Evolutionary conservation across 1,140 invertebrate species (phyloP).

Genomic region (Euglossa dilemma): DNA sequence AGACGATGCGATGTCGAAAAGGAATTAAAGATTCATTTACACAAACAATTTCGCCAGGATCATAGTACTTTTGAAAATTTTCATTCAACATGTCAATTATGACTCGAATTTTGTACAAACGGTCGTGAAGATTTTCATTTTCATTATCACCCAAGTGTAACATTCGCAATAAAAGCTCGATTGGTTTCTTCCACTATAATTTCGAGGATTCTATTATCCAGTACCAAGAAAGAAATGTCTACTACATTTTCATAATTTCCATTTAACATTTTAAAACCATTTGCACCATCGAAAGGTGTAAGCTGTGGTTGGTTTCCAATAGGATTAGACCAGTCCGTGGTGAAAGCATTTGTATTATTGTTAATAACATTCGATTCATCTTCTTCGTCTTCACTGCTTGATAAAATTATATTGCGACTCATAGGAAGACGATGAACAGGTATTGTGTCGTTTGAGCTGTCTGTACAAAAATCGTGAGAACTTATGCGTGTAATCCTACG

Average conservation of each 20-base stretch:
- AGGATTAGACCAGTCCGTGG: constrained; percentile 15
- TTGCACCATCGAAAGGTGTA: constrained; percentile 16
- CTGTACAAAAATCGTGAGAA: constrained; percentile 30
- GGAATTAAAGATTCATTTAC: no score
- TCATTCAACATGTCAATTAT: not conserved
- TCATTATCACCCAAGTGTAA: not conserved
- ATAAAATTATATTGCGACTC: constrained; percentile 22
- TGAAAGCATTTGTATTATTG: constrained; percentile 27
- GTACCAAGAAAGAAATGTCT: constrained; percentile 41
- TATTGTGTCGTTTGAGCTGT: constrained; percentile 26
- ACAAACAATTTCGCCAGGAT: no score
- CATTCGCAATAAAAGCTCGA: not conserved
- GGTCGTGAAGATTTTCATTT: not conserved
- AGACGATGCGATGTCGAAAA: no score
- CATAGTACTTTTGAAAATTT: no score
- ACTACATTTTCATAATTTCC: constrained; percentile 26
- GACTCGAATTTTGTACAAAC: not conserved
- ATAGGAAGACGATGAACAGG: constrained; percentile 25
- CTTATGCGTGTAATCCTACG: constrained; percentile 25
- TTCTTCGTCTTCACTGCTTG: constrained; percentile 19
- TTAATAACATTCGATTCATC: constrained; percentile 26
- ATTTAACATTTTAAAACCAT: constrained; percentile 31
- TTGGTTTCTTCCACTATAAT: constrained; percentile 42
- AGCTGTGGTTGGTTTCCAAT: constrained; percentile 33
- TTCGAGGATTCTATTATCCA: constrained; percentile 32